Conservation (phyloP, 2,888 invertebrate genomes). For the Dioctria linearis region DNA sequence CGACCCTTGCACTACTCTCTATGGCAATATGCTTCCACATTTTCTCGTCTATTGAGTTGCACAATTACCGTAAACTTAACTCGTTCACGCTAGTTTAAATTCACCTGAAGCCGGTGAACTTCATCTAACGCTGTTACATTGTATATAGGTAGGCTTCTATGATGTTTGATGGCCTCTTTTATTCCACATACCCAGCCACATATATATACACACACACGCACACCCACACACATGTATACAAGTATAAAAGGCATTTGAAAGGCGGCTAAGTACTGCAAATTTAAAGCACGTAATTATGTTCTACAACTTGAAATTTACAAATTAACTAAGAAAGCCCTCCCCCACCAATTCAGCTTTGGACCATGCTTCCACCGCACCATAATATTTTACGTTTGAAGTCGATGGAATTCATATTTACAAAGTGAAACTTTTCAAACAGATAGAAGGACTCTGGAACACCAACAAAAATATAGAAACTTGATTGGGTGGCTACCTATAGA, state of each 20-base stretch:
- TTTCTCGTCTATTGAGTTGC: neutral
- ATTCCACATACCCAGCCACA: neutral
- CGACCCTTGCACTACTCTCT: constrained; percentile 1
- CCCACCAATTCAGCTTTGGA: neutral
- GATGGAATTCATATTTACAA: neutral
- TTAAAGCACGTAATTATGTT: constrained; percentile 27
- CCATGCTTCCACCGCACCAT: neutral
- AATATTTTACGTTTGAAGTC: neutral
- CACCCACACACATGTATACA: too few relatives aligned
- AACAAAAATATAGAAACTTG: neutral
- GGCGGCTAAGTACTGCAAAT: neutral
- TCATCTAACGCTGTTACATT: neutral
- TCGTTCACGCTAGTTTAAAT: neutral
- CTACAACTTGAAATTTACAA: constrained; percentile 35
- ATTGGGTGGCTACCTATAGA: neutral
- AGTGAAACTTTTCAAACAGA: neutral
- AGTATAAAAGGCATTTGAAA: neutral
- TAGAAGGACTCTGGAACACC: too few relatives aligned
- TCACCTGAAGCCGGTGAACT: constrained; percentile 28
- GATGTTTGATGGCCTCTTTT: neutral
- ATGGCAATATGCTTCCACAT: neutral
- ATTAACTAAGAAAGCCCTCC: constrained; percentile 15
- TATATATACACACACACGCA: too few relatives aligned
- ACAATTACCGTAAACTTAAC: neutral
- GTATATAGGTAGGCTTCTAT: neutral